Evolutionary conservation across 2,888 invertebrate genomes (phyloP).

Genomic region (Lepidochrysops patricia): DNA sequence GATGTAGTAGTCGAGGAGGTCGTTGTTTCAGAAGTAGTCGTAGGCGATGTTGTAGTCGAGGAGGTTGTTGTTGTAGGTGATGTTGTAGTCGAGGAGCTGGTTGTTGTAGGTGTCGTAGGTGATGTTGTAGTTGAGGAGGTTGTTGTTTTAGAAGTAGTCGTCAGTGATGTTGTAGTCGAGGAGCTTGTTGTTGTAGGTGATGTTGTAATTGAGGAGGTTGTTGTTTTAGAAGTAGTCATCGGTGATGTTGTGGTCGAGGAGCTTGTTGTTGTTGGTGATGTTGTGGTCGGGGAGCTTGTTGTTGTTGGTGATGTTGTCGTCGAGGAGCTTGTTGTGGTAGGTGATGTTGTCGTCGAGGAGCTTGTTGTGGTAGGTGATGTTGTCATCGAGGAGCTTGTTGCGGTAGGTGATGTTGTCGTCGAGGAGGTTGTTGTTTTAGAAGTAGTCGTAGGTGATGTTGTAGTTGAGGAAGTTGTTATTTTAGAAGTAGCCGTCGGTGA

Average conservation of each 20-base stretch:
- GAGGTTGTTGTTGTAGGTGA: not conserved
- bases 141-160: too few relatives aligned
- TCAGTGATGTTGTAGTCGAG: not conserved
- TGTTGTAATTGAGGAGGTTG: not conserved
- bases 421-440: not conserved
- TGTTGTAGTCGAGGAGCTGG: not conserved
- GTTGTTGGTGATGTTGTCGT: not conserved
- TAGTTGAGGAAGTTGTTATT: not conserved
- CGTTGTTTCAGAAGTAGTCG: slow-evolving; percentile 6
- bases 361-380: not conserved
- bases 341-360: not conserved
- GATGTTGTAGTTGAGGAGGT: not conserved
- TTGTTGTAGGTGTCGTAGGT: not conserved
- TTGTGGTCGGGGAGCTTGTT: not conserved
- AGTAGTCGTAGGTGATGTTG: not conserved
- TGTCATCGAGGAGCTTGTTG: not conserved
- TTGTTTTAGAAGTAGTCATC: not conserved
- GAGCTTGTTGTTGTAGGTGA: not conserved
- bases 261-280: not conserved
- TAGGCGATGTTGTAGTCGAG: not conserved
- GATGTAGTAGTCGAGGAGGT: not conserved
- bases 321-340: not conserved
- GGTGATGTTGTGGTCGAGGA: not conserved
- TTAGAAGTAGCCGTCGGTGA: not conserved
- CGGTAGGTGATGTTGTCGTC: not conserved